Evolutionary conservation across 2,888 invertebrate genomes (phyloP).

Genomic region (Eurois occulta): DNA sequence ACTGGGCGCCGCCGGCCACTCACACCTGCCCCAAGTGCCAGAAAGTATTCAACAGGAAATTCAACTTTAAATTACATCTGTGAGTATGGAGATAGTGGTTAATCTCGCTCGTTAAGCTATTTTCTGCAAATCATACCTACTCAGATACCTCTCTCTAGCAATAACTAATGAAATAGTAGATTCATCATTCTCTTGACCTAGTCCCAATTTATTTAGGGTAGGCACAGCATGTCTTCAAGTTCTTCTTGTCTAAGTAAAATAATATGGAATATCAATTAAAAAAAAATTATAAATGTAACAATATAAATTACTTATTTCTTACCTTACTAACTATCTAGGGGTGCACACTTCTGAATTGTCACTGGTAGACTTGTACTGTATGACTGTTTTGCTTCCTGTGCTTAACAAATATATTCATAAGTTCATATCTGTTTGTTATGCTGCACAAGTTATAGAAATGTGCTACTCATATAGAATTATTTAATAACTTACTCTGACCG

Average conservation of each 20-base stretch:
- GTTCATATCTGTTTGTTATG: constrained; percentile 46
- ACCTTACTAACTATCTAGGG: neutral
- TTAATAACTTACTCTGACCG: constrained; percentile 44
- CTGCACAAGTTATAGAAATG: constrained; percentile 49
- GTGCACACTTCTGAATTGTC: neutral
- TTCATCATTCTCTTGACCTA: neutral
- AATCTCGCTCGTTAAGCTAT: neutral
- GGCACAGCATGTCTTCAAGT: neutral
- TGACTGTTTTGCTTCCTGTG: constrained; percentile 4
- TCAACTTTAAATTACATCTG: constrained; percentile 76
- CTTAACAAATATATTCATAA: constrained; percentile 28
- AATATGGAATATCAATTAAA: neutral
- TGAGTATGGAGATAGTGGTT: constrained; percentile 20
- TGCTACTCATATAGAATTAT: constrained; percentile 55
- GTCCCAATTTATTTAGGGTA: neutral
- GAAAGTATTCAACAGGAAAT: constrained; percentile 79
- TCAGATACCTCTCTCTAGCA: neutral
- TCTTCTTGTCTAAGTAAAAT: neutral
- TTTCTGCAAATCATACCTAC: neutral
- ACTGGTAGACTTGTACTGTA: neutral
- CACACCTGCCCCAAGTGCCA: constrained; percentile 75
- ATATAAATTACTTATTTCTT: neutral
- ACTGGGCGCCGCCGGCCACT: constrained; percentile 69
- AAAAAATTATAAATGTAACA: neutral
- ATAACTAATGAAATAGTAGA: neutral